phyloP scores from a whole-genome alignment of 2,113 vertebrate genomes.

The Proterorhinus semilunaris region DNA sequence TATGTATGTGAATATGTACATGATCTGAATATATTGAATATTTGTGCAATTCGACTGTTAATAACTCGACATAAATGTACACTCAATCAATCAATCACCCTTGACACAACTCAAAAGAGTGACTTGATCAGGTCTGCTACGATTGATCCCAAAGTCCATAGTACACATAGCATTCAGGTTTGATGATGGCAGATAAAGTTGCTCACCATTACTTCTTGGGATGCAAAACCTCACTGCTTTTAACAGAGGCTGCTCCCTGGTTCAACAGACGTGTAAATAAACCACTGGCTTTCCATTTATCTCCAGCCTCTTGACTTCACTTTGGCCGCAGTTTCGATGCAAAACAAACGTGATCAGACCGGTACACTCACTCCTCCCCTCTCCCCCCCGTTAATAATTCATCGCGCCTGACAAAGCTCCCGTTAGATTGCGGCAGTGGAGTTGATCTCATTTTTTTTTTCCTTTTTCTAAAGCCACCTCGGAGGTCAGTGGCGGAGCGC shows the following conservation, averaged over 20 bases:
- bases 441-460: slow-evolving; percentile 1
- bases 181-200: too few species aligned
- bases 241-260: neutral
- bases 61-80: too few species aligned
- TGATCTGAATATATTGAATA: too few species aligned
- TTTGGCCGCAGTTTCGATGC: neutral
- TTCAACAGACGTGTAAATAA: neutral
- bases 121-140: too few species aligned
- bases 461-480: slow-evolving; percentile 18
- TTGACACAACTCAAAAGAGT: too few species aligned
- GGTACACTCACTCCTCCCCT: slow-evolving; percentile 25
- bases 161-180: too few species aligned
- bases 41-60: too few species aligned
- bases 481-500: slow-evolving; percentile 24
- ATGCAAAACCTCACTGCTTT: neutral
- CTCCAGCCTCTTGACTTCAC: neutral
- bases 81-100: too few species aligned
- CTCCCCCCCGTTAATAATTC: slow-evolving; percentile 57
- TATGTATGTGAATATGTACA: too few species aligned
- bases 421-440: slow-evolving; percentile 26
- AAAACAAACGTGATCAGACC: slow-evolving; percentile 45
- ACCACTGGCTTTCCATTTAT: neutral
- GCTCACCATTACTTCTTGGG: too few species aligned
- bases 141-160: too few species aligned
- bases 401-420: slow-evolving; percentile 45